Base-by-base conservation (phyloP, 2,888 invertebrate species). In the Hylaea fasciaria region DNA sequence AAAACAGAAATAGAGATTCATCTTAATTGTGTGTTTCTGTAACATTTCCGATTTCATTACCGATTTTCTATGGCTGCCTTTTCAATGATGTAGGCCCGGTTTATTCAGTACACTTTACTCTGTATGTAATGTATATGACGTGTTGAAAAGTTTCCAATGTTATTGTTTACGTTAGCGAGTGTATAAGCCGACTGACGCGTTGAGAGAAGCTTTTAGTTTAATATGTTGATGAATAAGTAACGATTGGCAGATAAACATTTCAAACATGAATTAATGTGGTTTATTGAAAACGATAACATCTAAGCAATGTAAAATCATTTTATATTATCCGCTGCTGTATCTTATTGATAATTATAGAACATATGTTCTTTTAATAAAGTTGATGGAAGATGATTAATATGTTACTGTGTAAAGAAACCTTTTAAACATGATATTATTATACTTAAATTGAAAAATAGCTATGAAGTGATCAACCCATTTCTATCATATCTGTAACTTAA, bases 61-160 rank as follows among this genome's bases (percentile, higher is more conserved):
- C 22, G 5, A 3, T 22, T 5, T 22, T 5, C 22, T 2, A 3
- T 22, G 22, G 22, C 22, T 22, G 22, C 2, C 22, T 22, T 5
- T 22, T 22, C 22, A 5, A 22, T 12, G 2, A 13, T 51, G 41
- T 41, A 32, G 9, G 29, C 22, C 12, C 57, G 35, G 51, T 32
- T 4, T 32, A 14, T 22, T 29, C 47, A 40, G 17, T 28, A 14
- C 17, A 48, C 40, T 14, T 17, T 32, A 55, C 49, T 28, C 47
- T 73, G 73, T 72, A 64, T 67, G 76, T 74, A 77, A 71, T 79
- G 78, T 82, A 86, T 82, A 86, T 82, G 85, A 86, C 80, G 85
- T 82, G 86, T 90, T 89, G 86, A 89, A 91, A 90, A 90, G 88
- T 87, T 88, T 87, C 81, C 81, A 73, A 77, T 89, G 89, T 89